Conservation (phyloP, 1,140 invertebrate species). For the Apis florea region DNA sequence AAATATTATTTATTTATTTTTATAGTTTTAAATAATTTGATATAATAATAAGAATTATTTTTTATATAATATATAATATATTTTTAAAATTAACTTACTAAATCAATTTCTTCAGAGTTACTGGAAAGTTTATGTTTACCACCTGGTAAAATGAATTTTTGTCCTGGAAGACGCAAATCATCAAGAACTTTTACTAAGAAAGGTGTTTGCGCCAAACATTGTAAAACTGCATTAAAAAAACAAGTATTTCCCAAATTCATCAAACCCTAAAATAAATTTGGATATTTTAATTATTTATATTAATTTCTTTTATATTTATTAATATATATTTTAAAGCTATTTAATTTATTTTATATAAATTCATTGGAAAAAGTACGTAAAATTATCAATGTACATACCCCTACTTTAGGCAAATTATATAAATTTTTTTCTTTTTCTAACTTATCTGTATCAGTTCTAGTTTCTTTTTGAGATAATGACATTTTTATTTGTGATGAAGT, state of each 20-base stretch:
- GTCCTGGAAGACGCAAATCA: constrained; percentile 85
- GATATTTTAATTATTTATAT: neutral
- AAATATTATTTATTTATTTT: neutral
- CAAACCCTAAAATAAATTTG: constrained; percentile 82
- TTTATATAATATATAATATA: neutral
- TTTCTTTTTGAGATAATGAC: constrained; percentile 23
- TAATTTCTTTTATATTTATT: neutral
- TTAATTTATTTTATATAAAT: neutral
- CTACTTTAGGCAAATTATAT: constrained; percentile 64
- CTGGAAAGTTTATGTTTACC: constrained; percentile 82
- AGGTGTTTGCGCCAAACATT: constrained; percentile 93
- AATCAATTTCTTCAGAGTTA: constrained; percentile 76
- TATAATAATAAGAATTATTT: neutral
- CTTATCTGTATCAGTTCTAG: constrained; percentile 18
- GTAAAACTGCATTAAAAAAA: constrained; percentile 97
- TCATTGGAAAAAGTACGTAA: neutral
- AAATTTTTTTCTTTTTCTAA: constrained; percentile 55
- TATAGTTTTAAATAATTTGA: neutral
- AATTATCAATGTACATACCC: constrained; percentile 53
- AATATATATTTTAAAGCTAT: neutral
- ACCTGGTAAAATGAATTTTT: constrained; percentile 86
- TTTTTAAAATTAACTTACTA: constrained; percentile 66
- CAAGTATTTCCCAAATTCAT: constrained; percentile 97
- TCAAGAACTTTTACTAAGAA: constrained; percentile 88
- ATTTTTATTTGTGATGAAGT: constrained; percentile 23